phyloP scores from a whole-genome alignment of 2,797 vertebrate species.

The Halcyon leucocephala region DNA sequence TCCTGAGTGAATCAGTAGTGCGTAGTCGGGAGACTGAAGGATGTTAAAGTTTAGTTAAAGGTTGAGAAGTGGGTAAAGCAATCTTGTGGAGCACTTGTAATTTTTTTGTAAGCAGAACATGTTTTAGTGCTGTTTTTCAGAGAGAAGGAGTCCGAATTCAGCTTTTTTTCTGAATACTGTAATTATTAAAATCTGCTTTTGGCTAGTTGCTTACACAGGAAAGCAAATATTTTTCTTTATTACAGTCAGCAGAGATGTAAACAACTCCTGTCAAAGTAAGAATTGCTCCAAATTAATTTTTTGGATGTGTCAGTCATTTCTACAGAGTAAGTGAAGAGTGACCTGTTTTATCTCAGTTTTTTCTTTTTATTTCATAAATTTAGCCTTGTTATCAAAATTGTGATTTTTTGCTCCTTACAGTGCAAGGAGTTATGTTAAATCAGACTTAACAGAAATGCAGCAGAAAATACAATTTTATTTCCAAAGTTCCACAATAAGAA shows the following conservation, averaged over 20 bases:
- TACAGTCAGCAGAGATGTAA: background rate
- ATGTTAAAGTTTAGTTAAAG: background rate
- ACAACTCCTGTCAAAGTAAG: background rate
- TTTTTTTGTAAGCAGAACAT: background rate
- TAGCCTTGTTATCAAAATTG: background rate
- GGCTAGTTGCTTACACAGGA: background rate
- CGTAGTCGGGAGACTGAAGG: background rate
- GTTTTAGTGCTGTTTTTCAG: constrained; percentile 1
- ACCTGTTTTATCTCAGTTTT: background rate
- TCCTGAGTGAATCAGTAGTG: background rate
- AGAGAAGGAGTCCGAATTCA: background rate
- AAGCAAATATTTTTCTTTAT: background rate
- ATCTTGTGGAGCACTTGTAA: background rate
- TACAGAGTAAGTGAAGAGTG: background rate
- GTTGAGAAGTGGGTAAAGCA: background rate
- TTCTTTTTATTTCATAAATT: background rate
- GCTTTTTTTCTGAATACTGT: background rate
- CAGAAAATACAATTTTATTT: background rate
- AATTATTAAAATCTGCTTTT: background rate
- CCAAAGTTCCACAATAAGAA: background rate
- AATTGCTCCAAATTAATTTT: background rate
- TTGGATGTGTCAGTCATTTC: background rate
- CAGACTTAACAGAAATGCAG: background rate
- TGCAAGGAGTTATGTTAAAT: background rate
- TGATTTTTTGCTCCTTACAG: background rate